phyloP scores from a whole-genome alignment of 2,888 invertebrate species.

The Erebia ligea region DNA sequence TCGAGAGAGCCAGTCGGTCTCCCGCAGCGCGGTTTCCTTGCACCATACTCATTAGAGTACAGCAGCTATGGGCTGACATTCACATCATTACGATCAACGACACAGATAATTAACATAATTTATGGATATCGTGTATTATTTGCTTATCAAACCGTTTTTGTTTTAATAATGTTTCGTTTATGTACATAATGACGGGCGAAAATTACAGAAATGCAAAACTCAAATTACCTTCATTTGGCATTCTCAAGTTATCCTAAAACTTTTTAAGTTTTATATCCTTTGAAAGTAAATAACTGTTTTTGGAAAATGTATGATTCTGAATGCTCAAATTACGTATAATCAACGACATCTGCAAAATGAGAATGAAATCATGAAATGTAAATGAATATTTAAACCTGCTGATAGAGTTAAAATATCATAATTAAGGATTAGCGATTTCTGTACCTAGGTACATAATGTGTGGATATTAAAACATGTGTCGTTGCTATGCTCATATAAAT shows the following conservation, averaged over 20 bases:
- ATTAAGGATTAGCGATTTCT: constrained; percentile 31
- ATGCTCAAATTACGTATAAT: too few species aligned
- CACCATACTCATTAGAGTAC: constrained; percentile 45
- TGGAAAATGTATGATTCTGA: too few species aligned
- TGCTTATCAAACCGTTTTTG: constrained; percentile 14
- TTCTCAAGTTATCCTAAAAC: too few species aligned
- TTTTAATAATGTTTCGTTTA: neutral
- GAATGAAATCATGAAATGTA: too few species aligned
- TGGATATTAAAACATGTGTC: neutral
- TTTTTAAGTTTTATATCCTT: too few species aligned
- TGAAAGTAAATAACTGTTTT: too few species aligned
- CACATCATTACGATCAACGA: constrained; percentile 32
- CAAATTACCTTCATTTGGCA: too few species aligned
- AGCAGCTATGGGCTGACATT: constrained; percentile 35
- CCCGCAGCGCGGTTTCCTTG: constrained; percentile 57
- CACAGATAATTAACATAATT: constrained; percentile 40
- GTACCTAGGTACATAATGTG: neutral
- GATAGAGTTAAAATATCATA: constrained; percentile 6
- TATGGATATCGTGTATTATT: constrained; percentile 29
- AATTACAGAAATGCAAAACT: neutral
- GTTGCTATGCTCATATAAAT: constrained; percentile 33
- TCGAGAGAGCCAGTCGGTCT: constrained; percentile 53
- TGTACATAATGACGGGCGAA: neutral
- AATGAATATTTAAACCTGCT: too few species aligned
- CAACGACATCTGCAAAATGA: too few species aligned